Evolutionary conservation across 2,888 invertebrate genomes (phyloP).

Genomic region (Anagyrus pseudococci): DNA sequence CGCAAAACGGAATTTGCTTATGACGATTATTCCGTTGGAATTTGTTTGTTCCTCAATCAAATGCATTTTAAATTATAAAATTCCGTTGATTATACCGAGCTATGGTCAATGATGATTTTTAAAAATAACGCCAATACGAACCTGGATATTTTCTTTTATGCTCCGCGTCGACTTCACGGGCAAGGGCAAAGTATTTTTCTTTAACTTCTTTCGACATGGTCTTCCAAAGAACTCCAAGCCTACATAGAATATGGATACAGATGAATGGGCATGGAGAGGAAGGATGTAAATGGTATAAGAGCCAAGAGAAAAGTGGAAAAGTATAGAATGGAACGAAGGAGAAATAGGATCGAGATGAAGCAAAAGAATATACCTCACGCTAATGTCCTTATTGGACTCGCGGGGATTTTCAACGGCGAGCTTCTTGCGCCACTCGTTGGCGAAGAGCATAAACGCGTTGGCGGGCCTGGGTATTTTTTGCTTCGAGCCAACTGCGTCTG

Average conservation of each 20-base stretch:
- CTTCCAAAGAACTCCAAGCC: constrained; percentile 68
- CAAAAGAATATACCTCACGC: constrained; percentile 59
- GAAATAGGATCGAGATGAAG: constrained; percentile 4
- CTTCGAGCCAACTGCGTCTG: constrained; percentile 12
- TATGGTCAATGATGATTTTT: too few relatives aligned
- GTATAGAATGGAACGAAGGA: background rate
- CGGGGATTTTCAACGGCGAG: constrained; percentile 66
- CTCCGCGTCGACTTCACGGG: constrained; percentile 66
- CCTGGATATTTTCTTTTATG: constrained; percentile 71
- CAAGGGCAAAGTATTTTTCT: constrained; percentile 65
- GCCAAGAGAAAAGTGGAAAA: too few relatives aligned
- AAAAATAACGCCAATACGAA: constrained; percentile 47
- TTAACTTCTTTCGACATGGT: constrained; percentile 64
- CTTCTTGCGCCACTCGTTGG: constrained; percentile 68
- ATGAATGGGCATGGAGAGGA: too few relatives aligned
- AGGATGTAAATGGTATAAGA: too few relatives aligned
- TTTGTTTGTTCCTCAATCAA: too few relatives aligned
- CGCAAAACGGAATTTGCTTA: too few relatives aligned
- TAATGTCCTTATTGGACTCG: constrained; percentile 70
- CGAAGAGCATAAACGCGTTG: constrained; percentile 72
- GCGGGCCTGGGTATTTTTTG: constrained; percentile 68
- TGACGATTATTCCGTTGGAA: too few relatives aligned
- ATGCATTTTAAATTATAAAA: too few relatives aligned
- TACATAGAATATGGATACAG: constrained; percentile 40
- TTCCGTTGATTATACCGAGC: too few relatives aligned